Evolutionary conservation across 2,113 vertebrate species (phyloP).

Genomic region (Noturus placidus): DNA sequence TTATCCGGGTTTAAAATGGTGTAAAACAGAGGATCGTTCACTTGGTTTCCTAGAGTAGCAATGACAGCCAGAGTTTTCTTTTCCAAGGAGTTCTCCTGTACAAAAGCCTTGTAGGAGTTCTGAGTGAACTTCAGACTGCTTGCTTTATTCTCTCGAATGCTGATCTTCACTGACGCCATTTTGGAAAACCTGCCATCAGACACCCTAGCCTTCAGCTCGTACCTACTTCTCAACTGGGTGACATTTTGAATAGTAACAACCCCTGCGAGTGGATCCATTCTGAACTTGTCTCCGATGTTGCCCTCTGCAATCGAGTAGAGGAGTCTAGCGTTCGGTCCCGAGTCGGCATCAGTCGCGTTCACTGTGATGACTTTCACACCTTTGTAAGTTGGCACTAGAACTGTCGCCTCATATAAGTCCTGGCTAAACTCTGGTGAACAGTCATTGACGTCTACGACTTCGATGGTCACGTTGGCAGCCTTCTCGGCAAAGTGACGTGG

Average conservation of each 20-base stretch:
- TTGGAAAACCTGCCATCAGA: constrained; percentile 89
- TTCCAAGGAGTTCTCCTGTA: constrained; percentile 87
- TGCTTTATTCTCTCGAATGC: constrained; percentile 87
- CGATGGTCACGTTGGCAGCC: constrained; percentile 89
- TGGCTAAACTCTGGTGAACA: constrained; percentile 86
- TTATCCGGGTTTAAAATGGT: constrained; percentile 90
- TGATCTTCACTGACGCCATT: constrained; percentile 84
- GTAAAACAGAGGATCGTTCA: constrained; percentile 92
- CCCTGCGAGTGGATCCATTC: constrained; percentile 78
- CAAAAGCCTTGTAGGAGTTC: constrained; percentile 79
- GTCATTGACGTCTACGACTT: constrained; percentile 91
- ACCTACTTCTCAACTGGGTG: constrained; percentile 90
- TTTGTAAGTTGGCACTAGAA: constrained; percentile 89
- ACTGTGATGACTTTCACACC: constrained; percentile 84
- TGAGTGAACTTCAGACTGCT: constrained; percentile 88
- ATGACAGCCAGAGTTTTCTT: constrained; percentile 84
- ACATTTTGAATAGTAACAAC: constrained; percentile 87
- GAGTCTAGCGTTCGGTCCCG: constrained; percentile 82
- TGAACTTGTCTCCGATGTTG: constrained; percentile 96
- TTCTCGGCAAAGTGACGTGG: constrained; percentile 87
- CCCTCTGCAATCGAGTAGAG: constrained; percentile 92
- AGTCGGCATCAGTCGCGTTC: constrained; percentile 89
- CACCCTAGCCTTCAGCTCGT: constrained; percentile 86
- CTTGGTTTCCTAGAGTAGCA: constrained; percentile 83
- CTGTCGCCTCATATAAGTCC: constrained; percentile 80